Evolutionary conservation across 2,888 invertebrate genomes (phyloP).

Genomic region (Phaonia tiefii): DNA sequence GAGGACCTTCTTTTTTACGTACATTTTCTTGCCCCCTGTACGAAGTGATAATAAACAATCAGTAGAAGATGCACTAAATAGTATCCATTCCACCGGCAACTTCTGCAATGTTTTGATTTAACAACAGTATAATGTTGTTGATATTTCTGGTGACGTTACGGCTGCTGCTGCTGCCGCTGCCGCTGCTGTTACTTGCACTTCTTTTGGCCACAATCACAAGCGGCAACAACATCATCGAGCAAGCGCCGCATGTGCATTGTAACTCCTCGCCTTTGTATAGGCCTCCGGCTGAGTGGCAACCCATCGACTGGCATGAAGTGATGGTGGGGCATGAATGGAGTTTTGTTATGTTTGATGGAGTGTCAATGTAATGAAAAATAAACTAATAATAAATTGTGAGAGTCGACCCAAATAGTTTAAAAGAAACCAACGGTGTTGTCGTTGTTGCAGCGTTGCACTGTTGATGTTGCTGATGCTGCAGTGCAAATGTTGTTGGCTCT

Average conservation of each 20-base stretch:
- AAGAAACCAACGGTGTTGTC: constrained; percentile 65
- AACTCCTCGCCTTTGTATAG: not conserved
- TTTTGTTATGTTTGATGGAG: constrained; percentile 68
- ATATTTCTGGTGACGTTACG: not conserved
- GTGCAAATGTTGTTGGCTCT: no score
- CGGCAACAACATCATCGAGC: constrained; percentile 5
- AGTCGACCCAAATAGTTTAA: constrained; percentile 70
- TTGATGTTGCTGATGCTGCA: constrained; percentile 20
- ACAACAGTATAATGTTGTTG: constrained; percentile 8
- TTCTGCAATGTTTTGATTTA: constrained; percentile 1
- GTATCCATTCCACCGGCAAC: constrained; percentile 10
- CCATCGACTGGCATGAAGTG: not conserved
- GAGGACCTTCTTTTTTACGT: no score
- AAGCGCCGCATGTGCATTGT: not conserved
- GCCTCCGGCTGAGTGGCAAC: not conserved
- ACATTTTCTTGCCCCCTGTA: not conserved
- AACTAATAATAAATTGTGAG: constrained; percentile 70
- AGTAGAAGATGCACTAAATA: constrained; percentile 11
- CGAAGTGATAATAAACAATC: not conserved
- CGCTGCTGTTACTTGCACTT: constrained; percentile 10
- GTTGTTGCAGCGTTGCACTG: not conserved
- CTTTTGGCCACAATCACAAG: not conserved
- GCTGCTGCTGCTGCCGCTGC: constrained; percentile 23
- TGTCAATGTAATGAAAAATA: constrained; percentile 70
- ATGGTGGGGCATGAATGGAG: constrained; percentile 18